Conservation (phyloP, 2,113 vertebrate genomes). For the Grammomys surdaster region DNA sequence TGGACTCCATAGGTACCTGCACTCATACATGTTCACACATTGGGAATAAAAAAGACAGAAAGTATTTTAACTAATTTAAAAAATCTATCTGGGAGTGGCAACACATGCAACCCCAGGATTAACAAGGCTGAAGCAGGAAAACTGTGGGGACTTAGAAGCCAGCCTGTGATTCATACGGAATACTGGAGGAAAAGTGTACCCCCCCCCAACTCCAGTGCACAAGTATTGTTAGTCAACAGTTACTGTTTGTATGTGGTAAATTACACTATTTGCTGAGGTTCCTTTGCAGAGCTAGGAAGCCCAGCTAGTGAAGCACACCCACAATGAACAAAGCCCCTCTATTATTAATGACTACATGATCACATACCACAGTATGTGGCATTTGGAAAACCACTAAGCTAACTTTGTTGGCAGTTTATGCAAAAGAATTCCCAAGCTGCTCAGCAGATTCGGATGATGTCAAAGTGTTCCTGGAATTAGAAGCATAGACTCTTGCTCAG, state of each 20-base stretch:
- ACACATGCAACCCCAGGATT: too few relatives aligned
- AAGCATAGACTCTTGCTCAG: not conserved
- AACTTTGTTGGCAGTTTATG: not conserved
- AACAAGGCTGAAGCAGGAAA: not conserved
- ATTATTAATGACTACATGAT: not conserved
- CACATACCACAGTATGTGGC: not conserved
- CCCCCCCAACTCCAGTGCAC: not conserved
- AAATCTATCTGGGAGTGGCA: not conserved
- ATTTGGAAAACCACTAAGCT: not conserved
- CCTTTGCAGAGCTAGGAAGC: not conserved
- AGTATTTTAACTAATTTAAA: not conserved
- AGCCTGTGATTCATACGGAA: too few relatives aligned
- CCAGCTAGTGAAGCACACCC: not conserved
- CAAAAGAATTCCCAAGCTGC: not conserved
- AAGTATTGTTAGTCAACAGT: not conserved
- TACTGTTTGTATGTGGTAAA: not conserved
- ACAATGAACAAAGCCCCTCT: not conserved
- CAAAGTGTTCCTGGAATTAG: not conserved
- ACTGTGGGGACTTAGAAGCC: too few relatives aligned
- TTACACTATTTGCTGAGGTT: not conserved
- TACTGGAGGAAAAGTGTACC: not conserved
- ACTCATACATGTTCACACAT: not conserved
- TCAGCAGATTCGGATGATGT: not conserved
- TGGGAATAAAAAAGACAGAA: not conserved
- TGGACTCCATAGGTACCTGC: not conserved